A percentile compares a stretch with the other conserved stretches of the same genome.
Evolutionary conservation across 1,140 invertebrate species (phyloP).

Genomic region (Pectinophora gossypiella): DNA sequence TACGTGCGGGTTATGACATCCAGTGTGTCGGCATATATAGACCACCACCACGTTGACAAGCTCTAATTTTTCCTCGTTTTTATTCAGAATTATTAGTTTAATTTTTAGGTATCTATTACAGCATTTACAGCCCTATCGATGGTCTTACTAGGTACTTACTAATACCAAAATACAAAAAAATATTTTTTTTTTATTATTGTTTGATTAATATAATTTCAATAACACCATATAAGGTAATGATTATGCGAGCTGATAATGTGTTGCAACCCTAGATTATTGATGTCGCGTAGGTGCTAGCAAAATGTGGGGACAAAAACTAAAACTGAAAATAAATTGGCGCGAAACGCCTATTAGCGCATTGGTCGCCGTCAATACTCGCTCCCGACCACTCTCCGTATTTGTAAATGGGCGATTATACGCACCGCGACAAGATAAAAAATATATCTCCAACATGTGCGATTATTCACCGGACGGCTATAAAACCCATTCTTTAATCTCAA

Average conservation of each 20-base stretch:
- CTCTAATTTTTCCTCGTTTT: too few relatives aligned
- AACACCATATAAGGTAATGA: too few relatives aligned
- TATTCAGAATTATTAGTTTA: too few relatives aligned
- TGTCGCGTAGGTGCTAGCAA: slow-evolving; percentile 45
- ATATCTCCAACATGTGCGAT: background rate
- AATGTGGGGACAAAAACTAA: slow-evolving; percentile 53
- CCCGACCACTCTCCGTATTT: slow-evolving; percentile 41
- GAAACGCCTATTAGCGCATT: slow-evolving; percentile 47
- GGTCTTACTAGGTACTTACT: too few relatives aligned
- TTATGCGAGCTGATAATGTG: too few relatives aligned
- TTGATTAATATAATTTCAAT: too few relatives aligned
- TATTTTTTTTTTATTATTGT: too few relatives aligned
- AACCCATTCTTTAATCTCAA: background rate
- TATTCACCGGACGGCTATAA: background rate
- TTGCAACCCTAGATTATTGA: slow-evolving; percentile 35
- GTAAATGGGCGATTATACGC: slow-evolving; percentile 41
- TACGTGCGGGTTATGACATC: background rate
- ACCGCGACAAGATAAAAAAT: slow-evolving; percentile 21
- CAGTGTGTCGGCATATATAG: too few relatives aligned
- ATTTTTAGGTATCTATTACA: too few relatives aligned
- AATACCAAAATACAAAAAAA: too few relatives aligned
- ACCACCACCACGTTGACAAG: too few relatives aligned
- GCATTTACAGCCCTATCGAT: too few relatives aligned
- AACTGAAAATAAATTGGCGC: slow-evolving; percentile 51
- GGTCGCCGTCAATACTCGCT: slow-evolving; percentile 28